Base-by-base conservation (phyloP, 2,888 invertebrate genomes). In the Furcula furcula region DNA sequence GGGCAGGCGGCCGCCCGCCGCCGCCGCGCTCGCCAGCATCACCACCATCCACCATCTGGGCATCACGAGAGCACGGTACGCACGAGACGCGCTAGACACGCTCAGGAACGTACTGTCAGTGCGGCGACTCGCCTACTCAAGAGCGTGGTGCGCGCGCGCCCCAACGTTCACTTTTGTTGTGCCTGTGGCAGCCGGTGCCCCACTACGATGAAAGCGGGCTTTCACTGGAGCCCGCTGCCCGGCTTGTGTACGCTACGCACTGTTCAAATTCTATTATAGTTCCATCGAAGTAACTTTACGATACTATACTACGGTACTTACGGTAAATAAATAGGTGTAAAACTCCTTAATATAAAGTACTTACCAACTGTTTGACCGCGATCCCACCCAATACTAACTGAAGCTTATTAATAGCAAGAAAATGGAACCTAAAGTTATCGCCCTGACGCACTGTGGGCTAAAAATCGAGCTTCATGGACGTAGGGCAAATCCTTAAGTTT, bases 181-280 rank as follows among this genome's bases (percentile, higher is more conserved):
- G 74, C 63, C 68, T 52, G 66, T 60, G 61, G 55, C 56, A 55
- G 58, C 54, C 56, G 53, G 40, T 64, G 76, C 82, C 82, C 84
- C 84, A 77, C 84, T 70, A 66, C 68, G 72, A 85, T 82, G 85
- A 85, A 86, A 86, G 85, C 76, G 63, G 78, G 83, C 86, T 86
- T 86, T 84, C 85, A 84, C 84, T 79, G 67, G 55, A 51, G 63
- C 52, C 51, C 46, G 48, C 60, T 45, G 55, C 53, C 46, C 42
- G 49, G 53, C 52, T 35, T 43, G 36, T 36, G 40, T 33, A 32
- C 36, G 26, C 45, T 34, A 26, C 22, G 32, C 28, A 29, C 19
- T 16, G 34, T 30, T 33, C 33, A 30, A 13, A 14, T 29, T 11
- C 13, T 2, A 26, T 28, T 2, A 21, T 10, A 21, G n/a, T n/a